These are phyloP conservation scores for Trichopria drosophilae DNA, from an alignment of 2,888 invertebrate genomes.

Conservation along the genomic window DNA sequence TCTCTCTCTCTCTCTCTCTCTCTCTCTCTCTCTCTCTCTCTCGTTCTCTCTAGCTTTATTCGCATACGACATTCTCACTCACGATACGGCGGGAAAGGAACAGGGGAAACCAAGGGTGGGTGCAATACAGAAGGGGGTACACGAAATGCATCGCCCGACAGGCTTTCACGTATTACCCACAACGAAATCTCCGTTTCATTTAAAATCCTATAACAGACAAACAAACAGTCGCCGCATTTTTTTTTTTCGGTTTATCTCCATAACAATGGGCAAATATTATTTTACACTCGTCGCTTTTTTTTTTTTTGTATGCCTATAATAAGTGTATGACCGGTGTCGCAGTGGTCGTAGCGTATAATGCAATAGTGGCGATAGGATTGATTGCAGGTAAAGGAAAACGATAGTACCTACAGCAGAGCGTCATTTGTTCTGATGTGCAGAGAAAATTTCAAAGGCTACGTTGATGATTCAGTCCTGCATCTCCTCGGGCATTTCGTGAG, in stretches of 20 bases:
- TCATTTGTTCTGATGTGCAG: conserved; percentile 48
- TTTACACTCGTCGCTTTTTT: conserved; percentile 49
- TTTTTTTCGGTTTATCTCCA: conserved; percentile 52
- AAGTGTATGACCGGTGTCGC: conserved; percentile 36
- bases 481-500: conserved; percentile 92
- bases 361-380: conserved; percentile 40
- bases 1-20: too few species aligned
- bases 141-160: conserved; percentile 56
- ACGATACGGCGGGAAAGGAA: too few species aligned
- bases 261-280: conserved; percentile 51
- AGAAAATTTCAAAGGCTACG: conserved; percentile 43
- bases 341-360: conserved; percentile 37
- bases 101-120: too few species aligned
- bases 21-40: too few species aligned
- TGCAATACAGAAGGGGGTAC: too few species aligned
- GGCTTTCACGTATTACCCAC: conserved; percentile 52
- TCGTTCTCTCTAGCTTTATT: too few species aligned
- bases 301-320: conserved; percentile 35
- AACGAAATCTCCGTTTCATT: conserved; percentile 51
- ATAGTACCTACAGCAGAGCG: conserved; percentile 50
- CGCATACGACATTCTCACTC: too few species aligned
- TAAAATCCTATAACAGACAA: conserved; percentile 56
- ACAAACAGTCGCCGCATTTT: conserved; percentile 52
- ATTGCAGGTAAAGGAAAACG: conserved; percentile 50
- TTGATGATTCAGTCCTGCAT: conserved; percentile 84